Evolutionary conservation across 2,888 invertebrate genomes (phyloP), one percentile per base, ranked within the genome.

Genomic region (Himalopsyche anomala): DNA sequence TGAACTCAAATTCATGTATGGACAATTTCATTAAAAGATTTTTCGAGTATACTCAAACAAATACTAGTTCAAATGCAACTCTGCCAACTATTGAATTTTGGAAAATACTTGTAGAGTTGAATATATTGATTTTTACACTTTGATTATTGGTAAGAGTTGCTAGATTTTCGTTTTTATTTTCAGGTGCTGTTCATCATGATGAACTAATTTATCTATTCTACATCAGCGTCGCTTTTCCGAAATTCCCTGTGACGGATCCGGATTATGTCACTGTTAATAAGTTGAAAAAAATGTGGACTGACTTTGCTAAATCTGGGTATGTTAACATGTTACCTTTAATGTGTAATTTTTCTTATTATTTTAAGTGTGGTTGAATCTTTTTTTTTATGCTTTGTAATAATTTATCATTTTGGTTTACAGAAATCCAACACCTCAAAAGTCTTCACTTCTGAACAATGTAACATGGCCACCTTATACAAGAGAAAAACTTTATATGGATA

Each of bases 121-220:
- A 40, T 40, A 40, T 6, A 6, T 40, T 40, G 40, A 5, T 40
- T 40, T 40, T 42, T 42, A 9, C 42, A 28, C 28, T 28, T 28
- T 28, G 28, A 28, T 28, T 5, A 6, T 6, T 40, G 6, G 40
- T 40, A 40, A 6, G 6, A 45, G 9, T 8, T 45, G 9, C 11
- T 45, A 11, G 2, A 45, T 11, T 45, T 45, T 45, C 4, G 40
- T 45, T 51, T 51, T 51, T 51, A 51, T 51, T 69, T 86, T 36
- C 38, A 86, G 86, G 86, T 81, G 83, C 86, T 9, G 86, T 86
- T 19, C 86, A 86, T 54, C 86, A 86, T 9, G 86, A 86, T 56
- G 86, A 86, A 45, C 56, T 86, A 4, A 69, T 86, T 54, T 86
- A 86, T 56, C 51, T 86, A 19, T 84, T 86, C 40, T 62, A 81